Conservation (phyloP, 2,888 invertebrate species). For the Schizaphis graminum region DNA sequence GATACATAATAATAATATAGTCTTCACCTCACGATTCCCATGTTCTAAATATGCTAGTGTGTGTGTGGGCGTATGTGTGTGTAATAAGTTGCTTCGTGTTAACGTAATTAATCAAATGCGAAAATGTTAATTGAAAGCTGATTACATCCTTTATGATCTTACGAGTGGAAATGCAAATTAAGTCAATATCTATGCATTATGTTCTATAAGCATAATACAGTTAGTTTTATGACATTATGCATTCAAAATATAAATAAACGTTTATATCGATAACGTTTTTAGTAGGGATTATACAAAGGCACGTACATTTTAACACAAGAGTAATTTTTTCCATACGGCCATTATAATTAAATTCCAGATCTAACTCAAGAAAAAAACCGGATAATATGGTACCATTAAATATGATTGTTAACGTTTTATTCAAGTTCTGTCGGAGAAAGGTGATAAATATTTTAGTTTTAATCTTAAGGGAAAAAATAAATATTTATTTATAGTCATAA, state of each 20-base stretch:
- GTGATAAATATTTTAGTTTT: background rate
- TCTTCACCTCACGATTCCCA: background rate
- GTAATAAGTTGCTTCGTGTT: background rate
- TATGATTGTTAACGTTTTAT: background rate
- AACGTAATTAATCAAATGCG: constrained; percentile 38
- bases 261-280: background rate
- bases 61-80: background rate
- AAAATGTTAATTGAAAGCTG: constrained; percentile 26
- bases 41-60: background rate
- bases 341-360: constrained; percentile 3
- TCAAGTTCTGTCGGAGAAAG: background rate
- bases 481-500: background rate
- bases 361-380: background rate
- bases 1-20: background rate
- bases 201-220: background rate
- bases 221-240: background rate
- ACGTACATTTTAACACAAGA: background rate
- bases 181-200: background rate
- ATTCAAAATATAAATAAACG: constrained; percentile 6
- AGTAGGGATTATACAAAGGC: background rate
- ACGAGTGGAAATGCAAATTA: background rate
- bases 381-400: background rate
- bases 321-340: background rate
- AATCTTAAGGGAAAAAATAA: background rate
- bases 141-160: background rate